Evolutionary conservation across 2,113 vertebrate genomes (phyloP).

Genomic region (Hemiprocne comata): DNA sequence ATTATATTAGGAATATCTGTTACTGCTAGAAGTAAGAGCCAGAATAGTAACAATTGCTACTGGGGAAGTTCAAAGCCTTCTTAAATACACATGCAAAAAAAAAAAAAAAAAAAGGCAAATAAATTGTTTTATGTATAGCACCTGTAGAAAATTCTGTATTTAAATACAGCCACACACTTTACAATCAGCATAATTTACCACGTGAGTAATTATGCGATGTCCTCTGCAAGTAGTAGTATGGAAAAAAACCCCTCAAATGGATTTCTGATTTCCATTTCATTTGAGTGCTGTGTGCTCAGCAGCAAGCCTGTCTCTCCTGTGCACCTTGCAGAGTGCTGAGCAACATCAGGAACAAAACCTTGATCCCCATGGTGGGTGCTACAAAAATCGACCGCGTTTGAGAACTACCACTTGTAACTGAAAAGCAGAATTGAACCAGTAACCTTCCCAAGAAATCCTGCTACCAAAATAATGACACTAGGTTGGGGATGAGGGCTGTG

Average conservation of each 20-base stretch:
- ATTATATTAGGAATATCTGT: neutral
- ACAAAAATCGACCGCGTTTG: neutral
- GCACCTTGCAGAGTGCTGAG: neutral
- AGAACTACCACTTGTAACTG: neutral
- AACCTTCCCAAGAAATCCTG: neutral
- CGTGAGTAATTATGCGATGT: no score
- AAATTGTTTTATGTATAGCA: neutral
- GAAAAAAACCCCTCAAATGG: neutral
- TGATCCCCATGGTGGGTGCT: fast-evolving
- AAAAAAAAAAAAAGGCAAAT: neutral
- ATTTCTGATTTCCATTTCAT: neutral
- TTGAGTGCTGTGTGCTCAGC: neutral
- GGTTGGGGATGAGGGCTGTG: neutral
- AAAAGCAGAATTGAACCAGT: neutral
- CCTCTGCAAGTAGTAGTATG: neutral
- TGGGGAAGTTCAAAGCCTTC: neutral
- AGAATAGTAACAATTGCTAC: neutral
- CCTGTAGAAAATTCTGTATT: neutral
- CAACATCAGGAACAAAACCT: neutral
- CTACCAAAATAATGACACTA: neutral
- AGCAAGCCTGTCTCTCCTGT: neutral
- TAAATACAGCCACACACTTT: neutral
- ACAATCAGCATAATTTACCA: neutral
- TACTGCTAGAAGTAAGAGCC: neutral
- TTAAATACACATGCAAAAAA: neutral